Conservation (phyloP, 1,140 invertebrate genomes). For the Rhyzopertha dominica region DNA sequence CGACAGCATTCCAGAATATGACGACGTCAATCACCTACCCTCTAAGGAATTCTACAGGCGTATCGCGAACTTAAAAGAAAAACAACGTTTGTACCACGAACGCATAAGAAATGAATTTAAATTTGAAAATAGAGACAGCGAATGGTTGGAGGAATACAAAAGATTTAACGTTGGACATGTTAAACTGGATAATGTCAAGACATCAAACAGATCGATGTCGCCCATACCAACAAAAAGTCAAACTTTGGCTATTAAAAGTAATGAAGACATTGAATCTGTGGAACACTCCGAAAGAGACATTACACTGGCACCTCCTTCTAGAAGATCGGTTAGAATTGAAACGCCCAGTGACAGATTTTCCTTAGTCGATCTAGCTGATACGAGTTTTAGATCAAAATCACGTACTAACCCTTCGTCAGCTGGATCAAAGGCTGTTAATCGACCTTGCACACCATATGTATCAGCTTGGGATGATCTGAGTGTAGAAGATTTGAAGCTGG, state of each 20-base stretch:
- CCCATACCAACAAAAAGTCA: constrained; percentile 23
- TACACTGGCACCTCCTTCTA: constrained; percentile 35
- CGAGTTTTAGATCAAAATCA: constrained; percentile 24
- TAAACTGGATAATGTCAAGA: no score
- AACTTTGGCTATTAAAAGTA: constrained; percentile 14
- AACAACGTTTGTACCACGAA: constrained; percentile 55
- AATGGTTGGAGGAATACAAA: constrained; percentile 40
- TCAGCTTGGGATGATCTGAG: constrained; percentile 37
- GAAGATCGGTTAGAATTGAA: constrained; percentile 43
- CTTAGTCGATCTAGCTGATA: constrained; percentile 14
- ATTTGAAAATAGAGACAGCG: constrained; percentile 38
- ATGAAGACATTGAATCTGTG: constrained; percentile 30
- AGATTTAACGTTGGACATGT: constrained; percentile 16
- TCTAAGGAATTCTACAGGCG: constrained; percentile 63
- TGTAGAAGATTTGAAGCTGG: constrained; percentile 28
- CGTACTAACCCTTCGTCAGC: constrained; percentile 23
- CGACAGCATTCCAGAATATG: constrained; percentile 64
- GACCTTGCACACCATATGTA: constrained; percentile 19
- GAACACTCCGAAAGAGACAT: constrained; percentile 33
- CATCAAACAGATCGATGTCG: constrained; percentile 20
- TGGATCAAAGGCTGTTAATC: constrained; percentile 14
- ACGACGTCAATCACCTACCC: constrained; percentile 61
- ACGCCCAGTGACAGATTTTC: constrained; percentile 32
- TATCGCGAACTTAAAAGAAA: constrained; percentile 58
- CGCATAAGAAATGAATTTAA: constrained; percentile 50